These are phyloP conservation scores for Scaptomyza caliginosa DNA, from an alignment of 2,888 invertebrate genomes.

Conservation along the genomic window DNA sequence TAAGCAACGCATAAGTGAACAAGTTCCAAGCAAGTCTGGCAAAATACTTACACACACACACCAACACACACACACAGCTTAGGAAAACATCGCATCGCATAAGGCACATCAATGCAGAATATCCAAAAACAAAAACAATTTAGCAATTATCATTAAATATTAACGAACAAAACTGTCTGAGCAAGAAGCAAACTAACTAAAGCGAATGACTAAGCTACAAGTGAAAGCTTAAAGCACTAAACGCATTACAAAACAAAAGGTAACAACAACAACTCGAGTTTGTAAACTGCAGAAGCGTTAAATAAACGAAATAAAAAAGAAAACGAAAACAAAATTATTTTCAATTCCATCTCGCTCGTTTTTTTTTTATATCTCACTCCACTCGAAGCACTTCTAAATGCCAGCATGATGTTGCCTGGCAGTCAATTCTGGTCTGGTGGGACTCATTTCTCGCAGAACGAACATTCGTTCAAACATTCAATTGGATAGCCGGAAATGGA, in stretches of 20 bases:
- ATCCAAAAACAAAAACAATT: slow-evolving; percentile 64
- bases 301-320: slow-evolving; percentile 56
- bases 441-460: slow-evolving; percentile 9
- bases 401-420: slow-evolving; percentile 27
- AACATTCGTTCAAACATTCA: slow-evolving; percentile 40
- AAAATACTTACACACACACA: slow-evolving; percentile 32
- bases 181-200: slow-evolving; percentile 72
- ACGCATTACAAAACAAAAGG: slow-evolving; percentile 35
- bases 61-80: not conserved
- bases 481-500: slow-evolving; percentile 56
- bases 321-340: slow-evolving; percentile 36
- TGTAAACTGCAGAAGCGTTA: slow-evolving; percentile 66
- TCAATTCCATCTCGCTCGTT: slow-evolving; percentile 26
- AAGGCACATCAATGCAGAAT: slow-evolving; percentile 46
- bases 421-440: slow-evolving; percentile 13
- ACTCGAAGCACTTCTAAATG: not conserved
- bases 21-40: slow-evolving; percentile 67
- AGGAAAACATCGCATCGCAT: slow-evolving; percentile 5
- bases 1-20: slow-evolving; percentile 50
- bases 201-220: slow-evolving; percentile 55
- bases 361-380: slow-evolving; percentile 47
- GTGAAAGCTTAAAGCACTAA: slow-evolving; percentile 38
- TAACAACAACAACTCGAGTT: slow-evolving; percentile 55
- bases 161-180: slow-evolving; percentile 61
- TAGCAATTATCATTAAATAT: slow-evolving; percentile 72